Evolutionary conservation across 2,113 vertebrate genomes (phyloP), one percentile per base, ranked within the genome.

Genomic region (Epinephelus lanceolatus): DNA sequence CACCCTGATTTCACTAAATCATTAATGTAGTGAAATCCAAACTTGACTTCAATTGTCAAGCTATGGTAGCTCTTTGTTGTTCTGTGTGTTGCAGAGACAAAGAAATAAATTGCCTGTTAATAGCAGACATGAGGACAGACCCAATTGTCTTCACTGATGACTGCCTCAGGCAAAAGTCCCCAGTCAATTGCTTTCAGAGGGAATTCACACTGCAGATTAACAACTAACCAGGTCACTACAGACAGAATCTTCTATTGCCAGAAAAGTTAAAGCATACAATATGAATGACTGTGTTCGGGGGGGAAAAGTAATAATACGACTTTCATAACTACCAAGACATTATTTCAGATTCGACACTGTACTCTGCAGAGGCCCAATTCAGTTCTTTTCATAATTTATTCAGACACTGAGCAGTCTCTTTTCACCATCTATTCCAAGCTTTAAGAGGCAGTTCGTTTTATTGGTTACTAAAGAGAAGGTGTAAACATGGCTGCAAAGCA

Each of bases 131-230:
- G 80, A 88, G 93, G 95, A 95, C 93, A 96, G 94, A 94, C 91
- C 93, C 90, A 94, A 85, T 96, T 95, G 96, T 92, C 89, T 88
- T 94, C 89, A 84, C 89, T 91, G 86, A 95, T 94, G 94, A 91
- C 37, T 87, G 95, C 96, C 95, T 88, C 81, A 94, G 96, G 95
- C 92, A 88, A 81, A 80, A 88, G 92, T 95, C 95, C 95, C 95
- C 93, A 94, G 95, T 96, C 93, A 88, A 76, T 94, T 92, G 94
- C 94, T 92, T 95, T 95, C 94, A 94, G 88, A 71, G 92, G 90
- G 91, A 93, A 95, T 95, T 92, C 95, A 94, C 88, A 78, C 56
- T 66, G 96, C 96, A 96, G 94, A 93, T 95, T 96, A 94, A 93
- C 93, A 95, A 94, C 91, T 90, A 93, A 91, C 84, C 89, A 94